phyloP scores from a whole-genome alignment of 2,113 vertebrate species.

The Grus americana region DNA sequence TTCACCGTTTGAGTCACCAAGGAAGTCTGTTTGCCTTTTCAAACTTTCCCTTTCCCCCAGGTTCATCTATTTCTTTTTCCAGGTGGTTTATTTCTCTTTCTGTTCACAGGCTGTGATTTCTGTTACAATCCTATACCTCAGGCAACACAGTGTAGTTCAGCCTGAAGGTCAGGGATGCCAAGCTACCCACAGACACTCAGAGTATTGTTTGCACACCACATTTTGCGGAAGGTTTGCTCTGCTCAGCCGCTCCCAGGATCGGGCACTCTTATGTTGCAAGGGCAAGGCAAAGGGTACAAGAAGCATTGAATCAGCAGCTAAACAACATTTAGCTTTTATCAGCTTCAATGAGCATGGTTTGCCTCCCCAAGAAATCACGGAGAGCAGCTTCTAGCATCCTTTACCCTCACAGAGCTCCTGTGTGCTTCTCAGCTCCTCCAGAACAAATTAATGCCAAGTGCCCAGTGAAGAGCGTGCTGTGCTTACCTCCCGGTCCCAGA shows the following conservation, averaged over 20 bases:
- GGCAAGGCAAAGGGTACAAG: not conserved
- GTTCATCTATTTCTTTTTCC: not conserved
- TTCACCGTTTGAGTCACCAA: not conserved
- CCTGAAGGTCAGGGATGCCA: not conserved
- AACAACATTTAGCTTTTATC: not conserved
- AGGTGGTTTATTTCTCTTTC: not conserved
- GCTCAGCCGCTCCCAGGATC: not conserved
- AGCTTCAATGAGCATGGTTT: not conserved
- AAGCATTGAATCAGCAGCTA: not conserved
- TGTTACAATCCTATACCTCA: not conserved
- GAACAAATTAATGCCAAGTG: not conserved
- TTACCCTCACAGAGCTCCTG: not conserved
- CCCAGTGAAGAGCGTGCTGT: fast-evolving
- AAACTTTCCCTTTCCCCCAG: not conserved
- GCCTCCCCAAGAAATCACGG: not conserved
- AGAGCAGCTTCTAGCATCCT: not conserved
- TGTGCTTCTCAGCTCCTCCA: not conserved
- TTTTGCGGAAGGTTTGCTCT: not conserved
- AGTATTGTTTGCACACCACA: not conserved
- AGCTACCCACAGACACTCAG: not conserved
- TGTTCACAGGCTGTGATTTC: not conserved
- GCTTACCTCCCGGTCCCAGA: not conserved
- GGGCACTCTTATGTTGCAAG: not conserved
- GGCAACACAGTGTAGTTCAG: not conserved
- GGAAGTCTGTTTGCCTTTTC: not conserved